Evolutionary conservation across 2,797 vertebrate species (phyloP), one percentile per base, ranked within the genome.

Genomic region (Lagocephalus sceleratus): DNA sequence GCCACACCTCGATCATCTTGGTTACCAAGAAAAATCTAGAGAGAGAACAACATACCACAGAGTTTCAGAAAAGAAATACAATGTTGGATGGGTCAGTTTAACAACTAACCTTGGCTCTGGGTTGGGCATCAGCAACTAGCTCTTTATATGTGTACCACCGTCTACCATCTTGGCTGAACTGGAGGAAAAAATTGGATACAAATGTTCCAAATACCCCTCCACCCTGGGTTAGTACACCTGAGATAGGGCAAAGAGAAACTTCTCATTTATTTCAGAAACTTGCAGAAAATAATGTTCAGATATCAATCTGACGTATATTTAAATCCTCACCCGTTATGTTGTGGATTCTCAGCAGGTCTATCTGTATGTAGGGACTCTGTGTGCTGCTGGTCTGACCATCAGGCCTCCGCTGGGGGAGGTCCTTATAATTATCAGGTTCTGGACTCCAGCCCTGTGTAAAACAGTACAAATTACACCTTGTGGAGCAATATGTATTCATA

Each of bases 311-410:
- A 9, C 11, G 26, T 12, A 35, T 2, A 35, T 1, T 4, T 3
- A 35, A 35, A 35, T 3, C 2, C 32, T 63, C 74, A 96, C 95
- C 94, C 0, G 94, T 95, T 70, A 96, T 87, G 76, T 96, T 95
- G 66, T 76, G 68, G 1, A 82, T 62, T 63, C 35, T 62, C 53
- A 90, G 87, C 29, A 97, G 80, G 80, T 96, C 87, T 44, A 94
- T 85, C 74, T 95, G 92, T 1, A 95, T 76, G 66, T 87, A 92
- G 1, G 88, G 91, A 0, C 81, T 83, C 0, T 43, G 57, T 12
- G 57, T 59, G 54, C 46, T 51, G 41, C 63, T 53, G 0, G 47
- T 21, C 15, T 72, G 86, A 20, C 87, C 84, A 20, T 84, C 88
- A 2, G 87, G 88, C 1, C 79, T 76, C 5, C 46, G 54, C 32